Base-by-base conservation (phyloP, 1,140 invertebrate genomes). In the Andrena cerasifolii region DNA sequence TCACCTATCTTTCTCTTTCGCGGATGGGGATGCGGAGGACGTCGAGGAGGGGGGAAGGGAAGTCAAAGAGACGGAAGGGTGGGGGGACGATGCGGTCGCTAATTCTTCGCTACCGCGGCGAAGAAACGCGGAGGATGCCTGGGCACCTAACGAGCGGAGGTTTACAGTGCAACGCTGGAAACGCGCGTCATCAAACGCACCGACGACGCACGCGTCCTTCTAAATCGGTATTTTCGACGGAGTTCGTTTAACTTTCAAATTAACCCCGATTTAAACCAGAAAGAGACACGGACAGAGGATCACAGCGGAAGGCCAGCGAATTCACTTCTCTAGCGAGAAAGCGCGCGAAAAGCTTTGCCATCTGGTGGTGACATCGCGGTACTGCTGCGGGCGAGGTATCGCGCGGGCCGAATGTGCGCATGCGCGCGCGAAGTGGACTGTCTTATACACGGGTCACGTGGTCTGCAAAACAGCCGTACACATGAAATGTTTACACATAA, bases 191-290 rank as follows among this genome's bases (percentile, higher is more conserved):
- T 79, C 80, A 74, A 79, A 82, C 54, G 26, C 47, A 75, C 70
- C 80, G 80, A 53, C n/a, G n/a, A n/a, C n/a, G n/a, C n/a, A n/a
- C 33, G 53, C 68, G 33, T 33, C 68, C 63, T 33, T 82, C 65
- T 83, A 83, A 82, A 86, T 83, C 80, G 77, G 80, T 71, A 82
- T 78, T 78, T 72, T 78, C 67, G 43, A 31, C 31, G 28, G 83
- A 85, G 81, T 85, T 85, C 81, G 78, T 86, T 86, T 85, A 85
- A 86, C 85, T 86, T 86, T 85, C 75, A 77, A 85, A 83, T 81
- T 85, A 75, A 86, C 81, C 81, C 81, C 66, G 80, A 85, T 85
- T 85, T 83, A 83, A 82, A 81, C 79, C 68, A 73, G 71, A 79
- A 84, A 85, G 73, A 62, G 49, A 83, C 43, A 6, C 53, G 58